phyloP scores from a whole-genome alignment of 2,113 vertebrate genomes.

The Microtus montanus region DNA sequence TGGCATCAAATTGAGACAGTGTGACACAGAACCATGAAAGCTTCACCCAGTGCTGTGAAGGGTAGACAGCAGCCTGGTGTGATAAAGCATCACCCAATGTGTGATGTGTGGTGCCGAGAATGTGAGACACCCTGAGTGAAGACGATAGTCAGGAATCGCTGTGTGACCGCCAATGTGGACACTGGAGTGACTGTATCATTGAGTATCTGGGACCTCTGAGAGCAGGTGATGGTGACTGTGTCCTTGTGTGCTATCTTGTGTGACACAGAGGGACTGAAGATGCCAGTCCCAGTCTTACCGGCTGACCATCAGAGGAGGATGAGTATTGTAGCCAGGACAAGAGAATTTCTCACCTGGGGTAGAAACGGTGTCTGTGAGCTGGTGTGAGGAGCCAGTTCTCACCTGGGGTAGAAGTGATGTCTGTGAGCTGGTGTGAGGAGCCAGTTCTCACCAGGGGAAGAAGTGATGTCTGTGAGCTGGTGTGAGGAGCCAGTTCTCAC shows the following conservation, averaged over 20 bases:
- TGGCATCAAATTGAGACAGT: background rate
- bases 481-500: no score
- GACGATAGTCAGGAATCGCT: background rate
- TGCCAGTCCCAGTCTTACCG: background rate
- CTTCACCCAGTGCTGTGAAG: background rate
- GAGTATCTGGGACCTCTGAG: background rate
- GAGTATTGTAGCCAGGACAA: background rate
- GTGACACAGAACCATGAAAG: background rate
- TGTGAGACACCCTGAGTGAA: background rate
- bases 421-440: no score
- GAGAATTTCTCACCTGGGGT: background rate
- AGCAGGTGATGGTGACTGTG: background rate
- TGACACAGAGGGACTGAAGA: background rate
- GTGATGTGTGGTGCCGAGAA: background rate
- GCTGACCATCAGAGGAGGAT: background rate
- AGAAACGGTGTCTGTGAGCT: background rate
- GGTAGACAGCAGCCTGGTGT: background rate
- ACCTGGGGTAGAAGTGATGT: background rate
- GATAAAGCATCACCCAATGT: background rate
- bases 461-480: no score
- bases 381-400: no score
- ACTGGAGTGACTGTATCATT: background rate
- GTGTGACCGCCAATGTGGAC: background rate
- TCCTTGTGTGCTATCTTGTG: background rate
- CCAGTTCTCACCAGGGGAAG: no score